Evolutionary conservation across 2,797 vertebrate species (phyloP).

Genomic region (Paedocypris micromegethes): DNA sequence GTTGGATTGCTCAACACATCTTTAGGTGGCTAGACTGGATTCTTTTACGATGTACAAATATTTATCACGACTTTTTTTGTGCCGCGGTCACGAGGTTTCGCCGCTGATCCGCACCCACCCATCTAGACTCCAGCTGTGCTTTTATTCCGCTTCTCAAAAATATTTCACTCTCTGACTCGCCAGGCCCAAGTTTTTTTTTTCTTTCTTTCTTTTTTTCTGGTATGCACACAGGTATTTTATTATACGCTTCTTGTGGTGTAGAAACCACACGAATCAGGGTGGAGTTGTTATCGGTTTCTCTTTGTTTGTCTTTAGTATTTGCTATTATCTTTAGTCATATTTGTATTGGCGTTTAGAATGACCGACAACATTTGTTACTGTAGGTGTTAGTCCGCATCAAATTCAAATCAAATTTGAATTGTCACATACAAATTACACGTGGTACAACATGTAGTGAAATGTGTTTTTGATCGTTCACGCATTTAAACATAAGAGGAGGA

Average conservation of each 20-base stretch:
- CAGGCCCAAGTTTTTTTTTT: too few species aligned
- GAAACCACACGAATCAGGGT: background rate
- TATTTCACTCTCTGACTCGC: conserved; percentile 10
- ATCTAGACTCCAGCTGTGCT: background rate
- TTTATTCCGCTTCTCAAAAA: conserved; percentile 31
- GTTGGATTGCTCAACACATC: background rate
- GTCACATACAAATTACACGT: too few species aligned
- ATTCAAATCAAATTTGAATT: too few species aligned
- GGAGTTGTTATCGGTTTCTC: conserved; percentile 25
- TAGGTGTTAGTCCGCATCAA: too few species aligned
- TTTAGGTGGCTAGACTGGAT: background rate
- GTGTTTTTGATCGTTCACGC: too few species aligned
- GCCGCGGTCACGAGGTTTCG: conserved; percentile 3
- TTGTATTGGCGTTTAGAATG: too few species aligned
- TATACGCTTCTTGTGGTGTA: background rate
- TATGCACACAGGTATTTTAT: too few species aligned
- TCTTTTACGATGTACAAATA: background rate
- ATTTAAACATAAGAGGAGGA: too few species aligned
- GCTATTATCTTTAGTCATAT: conserved; percentile 3
- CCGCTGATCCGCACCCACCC: background rate
- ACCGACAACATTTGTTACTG: too few species aligned
- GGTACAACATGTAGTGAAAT: too few species aligned
- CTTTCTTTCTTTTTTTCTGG: too few species aligned
- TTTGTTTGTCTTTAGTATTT: conserved; percentile 3
- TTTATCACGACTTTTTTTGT: conserved; percentile 6